Evolutionary conservation across 2,113 vertebrate species (phyloP), one percentile per base, ranked within the genome.

Genomic region (Aspiorhynchus laticeps): DNA sequence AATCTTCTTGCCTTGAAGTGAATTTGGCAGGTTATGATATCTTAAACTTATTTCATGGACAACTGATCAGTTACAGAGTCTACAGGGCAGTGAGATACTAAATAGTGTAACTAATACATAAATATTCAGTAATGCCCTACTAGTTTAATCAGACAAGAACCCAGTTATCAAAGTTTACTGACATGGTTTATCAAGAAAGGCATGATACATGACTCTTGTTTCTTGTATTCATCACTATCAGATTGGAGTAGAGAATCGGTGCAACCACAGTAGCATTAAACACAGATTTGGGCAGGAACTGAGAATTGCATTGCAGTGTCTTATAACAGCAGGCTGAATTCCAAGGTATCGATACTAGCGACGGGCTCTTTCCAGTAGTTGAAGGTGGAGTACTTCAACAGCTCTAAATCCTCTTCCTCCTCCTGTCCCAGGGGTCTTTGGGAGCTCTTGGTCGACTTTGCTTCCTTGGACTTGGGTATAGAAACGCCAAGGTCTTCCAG

Each of bases 301-400:
- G 43, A 65, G 63, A 10, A 43, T 80, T 43, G 41, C 73, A 46
- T 48, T 17, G 21, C 26, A n/a, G 24, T 76, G 56, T 41, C 65
- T 90, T 90, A 96, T 74, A 95, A 93, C 85, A 96, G 92, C 83
- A 97, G 93, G 87, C 96, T 96, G 0, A 98, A 93, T 91, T 98
- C 98, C 2, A 97, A 91, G 1, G 92, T 65, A 79, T 93, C 95
- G 33, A 99, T 93, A 88, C 93, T 94, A 36, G 94, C 96, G 0
- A 99, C 96, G 0, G 98, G 98, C 73, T 96, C 96, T 88, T 97
- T 95, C 98, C 98, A 99, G 93, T 96, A 99, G 79, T 98, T 98
- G 83, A 99, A 99, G 92, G 95, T 96, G 87, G 95, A 97, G 91
- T 96, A 99, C 91, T 96, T 92, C 0, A 94, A 91, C 51, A 98